Evolutionary conservation across 2,113 vertebrate genomes (phyloP).

Genomic region (Microcebus lehilahytsara): DNA sequence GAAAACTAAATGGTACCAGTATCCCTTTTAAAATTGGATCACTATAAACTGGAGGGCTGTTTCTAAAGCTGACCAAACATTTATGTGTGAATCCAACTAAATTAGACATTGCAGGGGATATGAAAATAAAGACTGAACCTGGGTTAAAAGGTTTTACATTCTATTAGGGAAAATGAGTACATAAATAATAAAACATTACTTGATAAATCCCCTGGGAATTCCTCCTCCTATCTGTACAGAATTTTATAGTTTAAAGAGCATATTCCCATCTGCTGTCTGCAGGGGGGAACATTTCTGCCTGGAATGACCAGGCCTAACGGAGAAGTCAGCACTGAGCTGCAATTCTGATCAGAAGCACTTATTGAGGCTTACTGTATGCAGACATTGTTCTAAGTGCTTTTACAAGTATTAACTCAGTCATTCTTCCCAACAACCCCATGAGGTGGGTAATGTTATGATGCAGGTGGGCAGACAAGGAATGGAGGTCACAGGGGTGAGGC

Average conservation of each 20-base stretch:
- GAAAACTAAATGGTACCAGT: not conserved
- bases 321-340: not conserved
- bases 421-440: not conserved
- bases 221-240: too few relatives aligned
- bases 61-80: not conserved
- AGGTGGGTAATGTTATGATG: not conserved
- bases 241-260: not conserved
- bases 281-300: rapidly evolving
- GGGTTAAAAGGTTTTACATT: not conserved
- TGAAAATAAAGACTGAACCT: not conserved
- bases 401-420: not conserved
- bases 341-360: not conserved
- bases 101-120: not conserved
- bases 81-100: not conserved
- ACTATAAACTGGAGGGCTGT: not conserved
- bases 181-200: not conserved
- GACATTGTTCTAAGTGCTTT: not conserved
- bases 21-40: not conserved
- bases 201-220: not conserved
- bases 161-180: not conserved
- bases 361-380: not conserved
- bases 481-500: not conserved
- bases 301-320: not conserved
- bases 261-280: not conserved
- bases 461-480: not conserved